Percentiles rank a stretch among this genome's conserved stretches.
Conservation (phyloP, 2,113 vertebrate species). For the Pardalotus punctatus region DNA sequence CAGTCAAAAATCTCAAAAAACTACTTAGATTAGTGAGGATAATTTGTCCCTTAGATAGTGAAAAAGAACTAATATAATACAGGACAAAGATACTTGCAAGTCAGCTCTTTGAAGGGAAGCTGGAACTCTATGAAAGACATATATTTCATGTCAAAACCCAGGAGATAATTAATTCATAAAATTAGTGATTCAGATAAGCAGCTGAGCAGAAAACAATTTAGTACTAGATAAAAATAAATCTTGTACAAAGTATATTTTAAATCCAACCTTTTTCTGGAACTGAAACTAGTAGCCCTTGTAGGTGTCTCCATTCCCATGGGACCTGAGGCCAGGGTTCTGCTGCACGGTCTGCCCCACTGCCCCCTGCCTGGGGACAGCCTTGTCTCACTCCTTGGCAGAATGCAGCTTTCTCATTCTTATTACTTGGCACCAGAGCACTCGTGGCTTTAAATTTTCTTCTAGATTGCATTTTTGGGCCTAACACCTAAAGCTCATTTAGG, state of each 20-base stretch:
- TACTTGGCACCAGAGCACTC: not conserved
- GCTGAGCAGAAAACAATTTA: not conserved
- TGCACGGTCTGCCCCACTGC: not conserved
- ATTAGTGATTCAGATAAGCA: not conserved
- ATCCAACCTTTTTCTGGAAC: not conserved
- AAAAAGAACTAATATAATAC: not conserved
- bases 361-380: not conserved
- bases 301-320: not conserved
- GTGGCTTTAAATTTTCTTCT: not conserved
- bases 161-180: not conserved
- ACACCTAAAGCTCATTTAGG: not conserved
- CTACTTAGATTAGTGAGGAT: not conserved
- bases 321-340: not conserved
- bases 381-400: not conserved
- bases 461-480: not conserved
- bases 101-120: not conserved
- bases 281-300: not conserved
- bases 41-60: not conserved
- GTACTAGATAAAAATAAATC: not conserved
- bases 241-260: not conserved
- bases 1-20: not conserved
- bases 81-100: not conserved
- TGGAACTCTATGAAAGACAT: not conserved
- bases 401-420: not conserved
- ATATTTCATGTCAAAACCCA: not conserved